These are phyloP conservation scores for Drosophila gaucha DNA, from an alignment of 2,888 invertebrate species.

Conservation along the genomic window DNA sequence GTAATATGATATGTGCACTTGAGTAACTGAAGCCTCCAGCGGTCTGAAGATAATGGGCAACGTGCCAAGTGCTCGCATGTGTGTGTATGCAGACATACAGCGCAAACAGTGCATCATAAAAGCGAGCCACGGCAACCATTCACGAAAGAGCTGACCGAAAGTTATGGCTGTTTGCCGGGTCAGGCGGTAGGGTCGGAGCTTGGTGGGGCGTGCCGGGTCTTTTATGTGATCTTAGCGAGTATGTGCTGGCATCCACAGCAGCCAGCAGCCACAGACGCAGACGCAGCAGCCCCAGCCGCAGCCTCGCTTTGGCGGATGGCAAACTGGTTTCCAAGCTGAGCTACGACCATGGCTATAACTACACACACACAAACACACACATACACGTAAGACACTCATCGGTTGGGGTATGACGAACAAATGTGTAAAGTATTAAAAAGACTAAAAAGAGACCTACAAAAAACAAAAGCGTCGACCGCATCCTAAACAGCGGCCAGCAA, in stretches of 20 bases:
- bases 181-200: background rate
- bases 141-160: slow-evolving; percentile 51
- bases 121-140: slow-evolving; percentile 62
- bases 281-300: slow-evolving; percentile 49
- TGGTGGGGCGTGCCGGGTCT: slow-evolving; percentile 74
- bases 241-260: slow-evolving; percentile 80
- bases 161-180: slow-evolving; percentile 23
- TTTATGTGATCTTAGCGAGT: slow-evolving; percentile 77
- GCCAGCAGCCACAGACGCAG: slow-evolving; percentile 29
- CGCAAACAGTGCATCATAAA: slow-evolving; percentile 77
- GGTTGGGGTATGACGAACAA: slow-evolving; percentile 75
- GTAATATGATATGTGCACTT: slow-evolving; percentile 74
- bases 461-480: slow-evolving; percentile 78
- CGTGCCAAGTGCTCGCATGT: slow-evolving; percentile 73
- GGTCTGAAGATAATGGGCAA: slow-evolving; percentile 73
- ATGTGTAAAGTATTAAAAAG: slow-evolving; percentile 78
- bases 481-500: slow-evolving; percentile 76
- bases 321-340: slow-evolving; percentile 67
- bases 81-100: slow-evolving; percentile 26
- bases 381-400: slow-evolving; percentile 41
- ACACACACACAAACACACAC: slow-evolving; percentile 33
- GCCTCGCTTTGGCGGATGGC: slow-evolving; percentile 79
- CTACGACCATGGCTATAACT: slow-evolving; percentile 54
- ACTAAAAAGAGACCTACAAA: slow-evolving; percentile 64
- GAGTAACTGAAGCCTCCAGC: slow-evolving; percentile 63